Base-by-base conservation (phyloP, 2,113 vertebrate genomes). In the Sylvia atricapilla region DNA sequence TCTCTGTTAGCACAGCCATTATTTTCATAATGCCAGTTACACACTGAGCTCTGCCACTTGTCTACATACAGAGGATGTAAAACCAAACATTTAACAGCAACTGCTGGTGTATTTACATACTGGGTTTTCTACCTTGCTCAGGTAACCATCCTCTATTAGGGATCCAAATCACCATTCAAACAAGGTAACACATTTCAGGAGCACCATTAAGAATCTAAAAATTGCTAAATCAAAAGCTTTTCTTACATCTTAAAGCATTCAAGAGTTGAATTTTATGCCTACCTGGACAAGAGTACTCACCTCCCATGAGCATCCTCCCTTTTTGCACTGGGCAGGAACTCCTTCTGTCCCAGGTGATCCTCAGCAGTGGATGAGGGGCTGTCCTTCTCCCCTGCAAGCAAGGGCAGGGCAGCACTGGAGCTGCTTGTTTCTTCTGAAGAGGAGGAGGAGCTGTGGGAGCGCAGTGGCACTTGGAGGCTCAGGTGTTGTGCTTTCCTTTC, bases 371-470 rank as follows among this genome's bases (percentile, higher is more conserved):
- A 99, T 2, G 98, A 99, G 3, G 99, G 99, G 33, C 98, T 99
- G 89, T 99, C 99, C 95, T 98, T 98, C 87, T 99, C 99, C 56
- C 98, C 98, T 3, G 98, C 98, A 89, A 99, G 96, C 69, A 99
- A 96, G n/a, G 99, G 99, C 50, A 99, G 96, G 0, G 98, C 99
- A 35, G 99, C 99, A 53, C 99, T 99, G 44, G 98, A 99, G 39
- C 99, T 99, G 70, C 99, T 99, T 7, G 98, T 99, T 84, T 99
- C 99, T 78, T 99, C 99, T 0, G 99, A 99, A 43, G 99, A 99
- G 0, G 99, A 99, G 4, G 98, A 98, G 2, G 99, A 99, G 94
- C 99, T 99, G 63, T 99, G 99, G 70, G 99, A 99, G 49, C 98
- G 98, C 27, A 98, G 94, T 0, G 99, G 99, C 21, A 99, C 99